Base-by-base conservation (phyloP, 1,140 invertebrate genomes). In the Lamellibrachia luymesi region DNA sequence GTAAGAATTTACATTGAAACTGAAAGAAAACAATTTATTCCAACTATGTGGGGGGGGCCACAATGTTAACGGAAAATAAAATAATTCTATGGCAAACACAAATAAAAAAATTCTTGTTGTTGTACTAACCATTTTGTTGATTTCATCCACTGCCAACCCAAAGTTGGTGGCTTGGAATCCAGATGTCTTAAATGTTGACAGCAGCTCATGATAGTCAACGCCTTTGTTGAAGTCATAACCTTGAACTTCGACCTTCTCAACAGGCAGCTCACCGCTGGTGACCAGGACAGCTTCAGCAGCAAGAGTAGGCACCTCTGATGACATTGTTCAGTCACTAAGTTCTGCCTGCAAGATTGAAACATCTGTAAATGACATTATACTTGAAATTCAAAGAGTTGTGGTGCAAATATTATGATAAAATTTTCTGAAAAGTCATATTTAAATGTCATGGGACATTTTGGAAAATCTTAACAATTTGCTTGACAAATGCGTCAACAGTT, bases 121-220 rank as follows among this genome's bases (percentile, higher is more conserved):
- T 92, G 25, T 91, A 93, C 25, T 91, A 91, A 99, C 97, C 99
- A 99, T 99, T 97, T 97, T 98, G 94, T 98, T 98, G 91, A 99
- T 98, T 97, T 99, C 98, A 92, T 98, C 97, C 1, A 99, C 97
- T 17, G 98, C 98, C 95, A 98, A 96, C 0, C 98, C 98, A 96
- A 99, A 98, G 97, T 98, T 99, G 0, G 98, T 99, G 1, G 99
- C 98, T 97, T 99, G 99, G 96, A 99, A 99, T 91, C 99, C 99
- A 90, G 98, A 98, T 92, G 97, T 97, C 91, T 97, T 95, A 95
- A 98, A 99, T 49, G 97, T 98, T 93, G 98, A 96, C 5, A 99
- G 97, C 38, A 99, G 95, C 95, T 97, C 97, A 94, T 98, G 97
- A 96, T 99, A 99, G 96, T 99, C 97, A 49, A 99, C 93, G 10